Base-by-base conservation (phyloP, 1,140 invertebrate species). In the Aporrectodea caliginosa region DNA sequence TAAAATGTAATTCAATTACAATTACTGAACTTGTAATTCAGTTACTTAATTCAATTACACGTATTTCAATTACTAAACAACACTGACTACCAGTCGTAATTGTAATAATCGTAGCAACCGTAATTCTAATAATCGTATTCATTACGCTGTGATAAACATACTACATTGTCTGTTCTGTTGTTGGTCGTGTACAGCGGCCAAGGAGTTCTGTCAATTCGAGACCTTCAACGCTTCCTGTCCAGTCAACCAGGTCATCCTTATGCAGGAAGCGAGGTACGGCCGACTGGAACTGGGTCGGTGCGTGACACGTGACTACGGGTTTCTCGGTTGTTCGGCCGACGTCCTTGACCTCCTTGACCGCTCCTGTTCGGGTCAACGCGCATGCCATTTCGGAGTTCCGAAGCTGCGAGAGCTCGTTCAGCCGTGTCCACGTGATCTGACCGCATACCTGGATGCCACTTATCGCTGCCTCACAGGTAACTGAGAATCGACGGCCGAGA, bases 391-490 rank as follows among this genome's bases (percentile, higher is more conserved):
- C 32, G 22, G n/a, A 16, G 77, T 78, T 27, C 58, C 77, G n/a
- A 27, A 14, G 29, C 68, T 78, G 22, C 77, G 77, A 1, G 69
- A 70, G 16, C n/a, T 71, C 32, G 34, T 78, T 22, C 77, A 78
- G 43, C 77, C 77, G 43, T 78, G 77, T 29, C 77, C 77, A 14
- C 69, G 70, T 32, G 77, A 78, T 30, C 77, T 78, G 43, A 78
- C 35, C 31, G n/a, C 58, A 16, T 78, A 78, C 77, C 77, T 78
- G 1, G 35, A 78, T 6, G 77, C 35, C 14, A 70, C 32, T 27
- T 78, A 78, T 58, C 35, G n/a, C 16, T 78, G 77, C 33, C 29
- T 78, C n/a, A 27, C 32, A n/a, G 77, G 77, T 78, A 2, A 78
- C n/a, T n/a, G n/a, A n/a, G n/a, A n/a, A n/a, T n/a, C n/a, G n/a